Base-by-base conservation (phyloP, 2,888 invertebrate species). In the Stictocephala bisonia region DNA sequence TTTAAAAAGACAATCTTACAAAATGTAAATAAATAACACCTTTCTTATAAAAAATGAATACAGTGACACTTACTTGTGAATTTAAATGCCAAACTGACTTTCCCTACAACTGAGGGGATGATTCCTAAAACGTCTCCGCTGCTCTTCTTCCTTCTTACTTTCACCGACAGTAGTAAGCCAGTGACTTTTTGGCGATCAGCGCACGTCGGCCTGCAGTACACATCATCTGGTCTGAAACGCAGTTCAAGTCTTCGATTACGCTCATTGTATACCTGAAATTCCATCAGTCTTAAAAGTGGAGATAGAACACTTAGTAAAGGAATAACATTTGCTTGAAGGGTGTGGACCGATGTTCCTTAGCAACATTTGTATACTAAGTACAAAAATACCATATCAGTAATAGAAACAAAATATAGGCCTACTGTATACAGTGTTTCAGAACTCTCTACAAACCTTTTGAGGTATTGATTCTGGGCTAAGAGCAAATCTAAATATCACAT, bases 161-260 rank as follows among this genome's bases (percentile, higher is more conserved):
- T 90, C 0, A 97, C 85, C 82, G 91, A 92, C 9, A 97, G 82
- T 56, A 97, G 82, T 18, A 97, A 85, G 4, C 92, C 93, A 1
- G 90, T 88, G 0, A 89, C 88, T 69, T 85, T 85, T 75, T 88
- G 87, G 74, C 87, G 85, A 78, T 93, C 93, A 0, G 92, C 93
- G 83, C 88, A 90, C 0, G 90, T 86, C 51, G 93, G 90, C 82
- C 95, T 96, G 75, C 92, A 89, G 82, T 88, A 95, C 13, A 90
- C 88, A 84, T 96, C 95, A 0, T 91, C 87, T 0, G 95, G 94
- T 79, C 95, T 90, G 82, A 91, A 96, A 71, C 88, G 87, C 13
- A 97, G 82, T 77, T 93, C 92, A 71, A 95, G 82, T 50, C 93
- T 88, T 78, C 89, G 88, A 72, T 89, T 88, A 51, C 85, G 84